A percentile compares a stretch with the other conserved stretches of the same genome.
Conservation (phyloP, 2,888 invertebrate species). For the Polietes domitor region DNA sequence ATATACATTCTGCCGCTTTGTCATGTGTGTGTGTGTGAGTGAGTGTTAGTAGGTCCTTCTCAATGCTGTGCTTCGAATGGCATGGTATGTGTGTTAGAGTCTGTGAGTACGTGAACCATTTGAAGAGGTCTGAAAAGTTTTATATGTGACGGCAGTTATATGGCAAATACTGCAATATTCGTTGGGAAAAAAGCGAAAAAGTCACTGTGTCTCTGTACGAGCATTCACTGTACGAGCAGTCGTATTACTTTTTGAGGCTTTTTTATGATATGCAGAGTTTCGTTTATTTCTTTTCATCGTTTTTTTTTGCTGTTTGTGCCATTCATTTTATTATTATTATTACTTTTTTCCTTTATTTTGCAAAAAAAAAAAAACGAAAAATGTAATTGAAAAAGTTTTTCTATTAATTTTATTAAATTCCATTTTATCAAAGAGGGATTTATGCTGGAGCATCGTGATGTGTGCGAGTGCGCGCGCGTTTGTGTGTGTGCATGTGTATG, state of each 20-base stretch:
- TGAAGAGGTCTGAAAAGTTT: conserved; percentile 52
- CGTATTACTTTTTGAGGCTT: conserved; percentile 46
- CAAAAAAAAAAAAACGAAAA: conserved; percentile 38
- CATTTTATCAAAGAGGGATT: conserved; percentile 55
- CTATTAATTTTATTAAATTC: conserved; percentile 67
- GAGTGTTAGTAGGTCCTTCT: neutral
- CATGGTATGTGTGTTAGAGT: conserved; percentile 3
- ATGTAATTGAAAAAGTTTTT: conserved; percentile 71
- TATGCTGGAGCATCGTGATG: conserved; percentile 15
- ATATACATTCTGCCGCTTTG: conserved; percentile 8
- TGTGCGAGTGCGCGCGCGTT: conserved; percentile 64
- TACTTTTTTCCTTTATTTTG: conserved; percentile 19
- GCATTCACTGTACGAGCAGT: conserved; percentile 2
- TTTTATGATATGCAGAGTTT: conserved; percentile 63
- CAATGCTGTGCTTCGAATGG: too few species aligned
- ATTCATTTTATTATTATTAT: conserved; percentile 55
- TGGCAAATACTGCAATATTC: conserved; percentile 47
- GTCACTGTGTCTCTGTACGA: conserved; percentile 23
- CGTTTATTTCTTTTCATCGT: conserved; percentile 40
- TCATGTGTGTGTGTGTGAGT: neutral
- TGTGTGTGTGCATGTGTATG: conserved; percentile 5
- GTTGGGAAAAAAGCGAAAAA: neutral
- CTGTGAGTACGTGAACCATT: conserved; percentile 8
- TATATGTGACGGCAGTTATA: conserved; percentile 55
- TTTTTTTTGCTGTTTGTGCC: conserved; percentile 25